phyloP scores from a whole-genome alignment of 2,113 vertebrate genomes.

The Asarcornis scutulata region DNA sequence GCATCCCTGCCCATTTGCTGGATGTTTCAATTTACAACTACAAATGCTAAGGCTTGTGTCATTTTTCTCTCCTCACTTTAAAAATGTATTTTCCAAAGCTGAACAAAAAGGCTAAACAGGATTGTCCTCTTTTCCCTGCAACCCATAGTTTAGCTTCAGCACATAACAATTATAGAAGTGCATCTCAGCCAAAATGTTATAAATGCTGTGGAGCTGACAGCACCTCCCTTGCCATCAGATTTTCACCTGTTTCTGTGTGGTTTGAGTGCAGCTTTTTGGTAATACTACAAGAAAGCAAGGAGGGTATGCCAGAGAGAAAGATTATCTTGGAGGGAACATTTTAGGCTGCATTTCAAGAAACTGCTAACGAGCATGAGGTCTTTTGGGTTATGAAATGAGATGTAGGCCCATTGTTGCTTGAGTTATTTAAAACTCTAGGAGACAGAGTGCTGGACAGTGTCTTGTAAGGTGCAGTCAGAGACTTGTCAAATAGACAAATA shows the following conservation, averaged over 20 bases:
- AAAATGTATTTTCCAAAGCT: neutral
- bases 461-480: fast-evolving
- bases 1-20: neutral
- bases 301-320: neutral
- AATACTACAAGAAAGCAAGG: neutral
- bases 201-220: neutral
- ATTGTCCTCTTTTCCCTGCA: neutral
- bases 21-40: neutral
- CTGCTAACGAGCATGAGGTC: neutral
- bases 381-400: neutral
- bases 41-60: neutral
- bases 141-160: neutral
- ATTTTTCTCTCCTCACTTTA: neutral
- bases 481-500: neutral
- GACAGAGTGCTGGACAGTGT: neutral
- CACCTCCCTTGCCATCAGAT: neutral
- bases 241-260: neutral
- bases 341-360: neutral
- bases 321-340: neutral
- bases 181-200: neutral
- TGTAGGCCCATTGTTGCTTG: neutral
- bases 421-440: neutral
- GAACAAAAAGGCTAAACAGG: neutral
- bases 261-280: neutral
- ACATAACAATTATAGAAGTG: neutral